Evolutionary conservation across 2,797 vertebrate species (phyloP).

Genomic region (Mormyrus proboscirostris): DNA sequence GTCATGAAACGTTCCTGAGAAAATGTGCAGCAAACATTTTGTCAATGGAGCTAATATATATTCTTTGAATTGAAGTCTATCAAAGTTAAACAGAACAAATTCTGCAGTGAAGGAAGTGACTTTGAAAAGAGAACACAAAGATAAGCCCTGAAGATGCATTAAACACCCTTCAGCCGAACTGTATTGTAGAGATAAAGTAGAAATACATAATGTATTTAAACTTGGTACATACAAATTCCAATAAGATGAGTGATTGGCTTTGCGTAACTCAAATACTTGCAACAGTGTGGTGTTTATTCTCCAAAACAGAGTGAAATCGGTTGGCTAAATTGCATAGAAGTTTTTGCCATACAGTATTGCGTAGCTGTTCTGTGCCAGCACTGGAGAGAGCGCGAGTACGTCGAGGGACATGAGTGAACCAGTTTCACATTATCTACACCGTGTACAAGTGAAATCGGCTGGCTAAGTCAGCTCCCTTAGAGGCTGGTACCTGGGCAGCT

Average conservation of each 20-base stretch:
- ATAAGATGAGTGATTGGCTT: background rate
- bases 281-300: background rate
- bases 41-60: background rate
- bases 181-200: background rate
- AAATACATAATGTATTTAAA: background rate
- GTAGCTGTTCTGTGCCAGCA: background rate
- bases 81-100: constrained; percentile 5
- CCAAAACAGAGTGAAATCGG: background rate
- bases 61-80: background rate
- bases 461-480: background rate
- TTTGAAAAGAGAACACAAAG: constrained; percentile 3
- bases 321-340: background rate
- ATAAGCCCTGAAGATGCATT: background rate
- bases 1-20: background rate
- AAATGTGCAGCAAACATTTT: background rate
- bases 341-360: background rate
- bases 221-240: background rate
- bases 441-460: background rate
- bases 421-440: background rate
- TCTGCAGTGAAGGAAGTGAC: background rate
- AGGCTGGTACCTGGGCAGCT: background rate
- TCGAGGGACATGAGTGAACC: background rate
- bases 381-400: background rate
- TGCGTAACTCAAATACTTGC: background rate
- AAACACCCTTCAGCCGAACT: background rate